phyloP scores from a whole-genome alignment of 2,797 vertebrate species.

The Xiphorhynchus erythropygius region DNA sequence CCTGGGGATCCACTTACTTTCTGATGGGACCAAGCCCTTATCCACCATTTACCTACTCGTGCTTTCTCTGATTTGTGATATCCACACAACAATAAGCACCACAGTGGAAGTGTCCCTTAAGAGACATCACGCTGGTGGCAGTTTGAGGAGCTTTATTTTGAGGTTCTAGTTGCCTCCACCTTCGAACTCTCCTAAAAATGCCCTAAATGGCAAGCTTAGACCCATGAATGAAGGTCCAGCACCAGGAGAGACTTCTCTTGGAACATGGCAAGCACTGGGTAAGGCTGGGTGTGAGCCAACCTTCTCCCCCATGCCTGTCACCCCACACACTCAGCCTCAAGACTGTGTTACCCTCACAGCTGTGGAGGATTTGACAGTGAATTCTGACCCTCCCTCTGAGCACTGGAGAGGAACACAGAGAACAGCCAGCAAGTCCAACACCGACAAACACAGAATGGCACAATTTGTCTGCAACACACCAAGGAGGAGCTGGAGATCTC shows the following conservation, averaged over 20 bases:
- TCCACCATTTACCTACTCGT: neutral
- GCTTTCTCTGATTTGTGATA: neutral
- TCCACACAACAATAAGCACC: neutral
- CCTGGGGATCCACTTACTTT: neutral
- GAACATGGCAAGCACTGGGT: neutral
- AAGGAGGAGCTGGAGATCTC: neutral
- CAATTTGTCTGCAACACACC: neutral
- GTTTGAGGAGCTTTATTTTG: neutral
- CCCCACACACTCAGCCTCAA: neutral
- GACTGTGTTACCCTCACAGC: slow-evolving; percentile 35
- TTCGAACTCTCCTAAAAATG: neutral
- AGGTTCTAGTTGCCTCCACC: neutral
- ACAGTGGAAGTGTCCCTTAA: rapidly evolving
- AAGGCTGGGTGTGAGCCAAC: slow-evolving; percentile 1
- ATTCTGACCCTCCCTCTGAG: slow-evolving; percentile 54
- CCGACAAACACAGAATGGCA: neutral
- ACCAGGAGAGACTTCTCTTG: neutral
- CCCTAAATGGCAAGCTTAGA: neutral
- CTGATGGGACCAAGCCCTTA: neutral
- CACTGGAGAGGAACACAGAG: neutral
- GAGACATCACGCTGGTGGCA: neutral
- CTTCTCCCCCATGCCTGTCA: neutral
- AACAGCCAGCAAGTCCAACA: neutral
- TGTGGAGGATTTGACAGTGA: slow-evolving; percentile 16
- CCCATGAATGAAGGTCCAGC: neutral